Evolutionary conservation across 1,140 invertebrate genomes (phyloP), one percentile per base, ranked within the genome.

Genomic region (Hycleus cichorii): DNA sequence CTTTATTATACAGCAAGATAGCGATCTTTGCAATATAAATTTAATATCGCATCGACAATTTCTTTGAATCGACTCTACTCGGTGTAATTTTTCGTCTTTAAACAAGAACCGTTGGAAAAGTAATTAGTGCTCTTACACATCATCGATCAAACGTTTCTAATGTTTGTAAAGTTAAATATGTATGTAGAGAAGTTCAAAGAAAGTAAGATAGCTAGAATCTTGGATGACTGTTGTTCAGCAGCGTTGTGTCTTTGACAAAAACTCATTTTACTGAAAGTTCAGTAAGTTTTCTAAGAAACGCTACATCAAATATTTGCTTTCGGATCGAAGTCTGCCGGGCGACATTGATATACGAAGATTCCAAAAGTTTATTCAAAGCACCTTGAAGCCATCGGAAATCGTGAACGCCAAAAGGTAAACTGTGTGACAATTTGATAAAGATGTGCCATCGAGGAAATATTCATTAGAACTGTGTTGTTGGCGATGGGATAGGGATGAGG

Each of bases 241-340:
- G 44, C 43, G 27, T 54, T 12, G 18, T 27, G 39, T 50, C 56
- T 57, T 57, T 57, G 56, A 57, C 56, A 57, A 57, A 57, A 57
- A 57, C 56, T 57, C 56, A 57, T 57, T 57, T 42, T 7, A 49
- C 56, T 57, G 24, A 43, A 57, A 57, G 38, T 49, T 50, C 7
- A 32, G 44, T 47, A 27, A 50, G 32, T 47, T 57, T 50, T 18
- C 49, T 39, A 38, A 49, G 47, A 39, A 49, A 49, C 56, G 49
- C 47, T 45, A 45, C 47, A 1, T 18, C 18, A 57, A 49, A 57
- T 57, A 57, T 57, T 57, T 49, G 40, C 49, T 25, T 57, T 49
- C 49, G 47, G 25, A 43, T 27, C 56, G 49, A 49, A 50, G 47
- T 26, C 46, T 57, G 32, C 47, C 12, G 45, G 18, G 39, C 46